These are phyloP conservation scores for Ectobius pallidus DNA, from an alignment of 2,888 invertebrate genomes.

Conservation along the genomic window DNA sequence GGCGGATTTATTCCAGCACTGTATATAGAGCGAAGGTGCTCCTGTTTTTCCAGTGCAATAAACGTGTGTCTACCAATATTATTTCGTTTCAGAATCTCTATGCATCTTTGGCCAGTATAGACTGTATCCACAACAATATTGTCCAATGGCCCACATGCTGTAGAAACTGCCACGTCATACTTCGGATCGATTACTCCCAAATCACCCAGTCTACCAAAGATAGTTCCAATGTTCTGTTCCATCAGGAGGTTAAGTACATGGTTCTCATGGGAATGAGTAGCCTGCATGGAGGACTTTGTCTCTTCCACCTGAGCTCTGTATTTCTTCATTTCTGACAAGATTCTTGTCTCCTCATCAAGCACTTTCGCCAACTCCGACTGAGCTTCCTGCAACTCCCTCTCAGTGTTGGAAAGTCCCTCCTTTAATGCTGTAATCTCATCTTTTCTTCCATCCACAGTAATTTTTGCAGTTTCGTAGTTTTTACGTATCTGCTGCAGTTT, in stretches of 20 bases:
- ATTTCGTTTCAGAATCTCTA: slow-evolving; percentile 76
- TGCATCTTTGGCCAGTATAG: slow-evolving; percentile 82
- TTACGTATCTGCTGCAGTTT: slow-evolving; percentile 65
- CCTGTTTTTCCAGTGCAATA: slow-evolving; percentile 86
- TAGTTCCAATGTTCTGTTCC: slow-evolving; percentile 79
- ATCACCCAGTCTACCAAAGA: slow-evolving; percentile 92
- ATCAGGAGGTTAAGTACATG: slow-evolving; percentile 63
- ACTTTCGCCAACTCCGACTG: slow-evolving; percentile 61
- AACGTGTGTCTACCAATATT: slow-evolving; percentile 87
- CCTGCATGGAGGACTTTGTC: slow-evolving; percentile 70
- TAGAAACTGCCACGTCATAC: slow-evolving; percentile 96
- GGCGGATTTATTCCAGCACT: slow-evolving; percentile 65
- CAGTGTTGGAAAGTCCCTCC: slow-evolving; percentile 60
- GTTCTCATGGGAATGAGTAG: slow-evolving; percentile 47
- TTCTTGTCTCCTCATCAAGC: slow-evolving; percentile 59
- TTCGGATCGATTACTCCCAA: slow-evolving; percentile 90
- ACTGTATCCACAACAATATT: slow-evolving; percentile 91
- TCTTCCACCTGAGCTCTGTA: slow-evolving; percentile 66
- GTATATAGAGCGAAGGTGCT: slow-evolving; percentile 59
- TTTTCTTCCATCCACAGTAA: neutral
- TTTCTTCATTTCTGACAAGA: slow-evolving; percentile 57
- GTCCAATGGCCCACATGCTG: slow-evolving; percentile 88
- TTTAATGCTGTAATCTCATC: slow-evolving; percentile 53
- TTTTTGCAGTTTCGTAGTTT: slow-evolving; percentile 42
- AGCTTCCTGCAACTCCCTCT: slow-evolving; percentile 58